These are phyloP conservation scores for Brienomyrus longianalis DNA, from an alignment of 2,113 vertebrate genomes.

Conservation along the genomic window DNA sequence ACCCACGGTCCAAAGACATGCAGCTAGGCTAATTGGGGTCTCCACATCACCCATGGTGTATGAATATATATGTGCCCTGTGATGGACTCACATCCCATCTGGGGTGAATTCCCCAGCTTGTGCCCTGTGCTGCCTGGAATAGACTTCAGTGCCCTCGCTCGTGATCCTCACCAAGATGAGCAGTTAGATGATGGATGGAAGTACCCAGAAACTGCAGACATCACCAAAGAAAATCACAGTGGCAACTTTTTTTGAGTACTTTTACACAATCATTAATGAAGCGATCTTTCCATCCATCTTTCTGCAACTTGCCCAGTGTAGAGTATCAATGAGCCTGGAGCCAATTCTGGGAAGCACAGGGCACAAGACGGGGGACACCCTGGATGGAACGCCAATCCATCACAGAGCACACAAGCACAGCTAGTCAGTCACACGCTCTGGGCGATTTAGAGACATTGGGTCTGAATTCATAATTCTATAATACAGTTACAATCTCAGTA, in stretches of 20 bases:
- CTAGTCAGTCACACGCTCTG: not conserved
- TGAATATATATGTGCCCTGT: not conserved
- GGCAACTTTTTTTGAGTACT: not conserved
- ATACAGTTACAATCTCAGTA: not conserved
- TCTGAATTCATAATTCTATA: not conserved
- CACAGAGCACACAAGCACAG: not conserved
- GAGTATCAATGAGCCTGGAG: not conserved
- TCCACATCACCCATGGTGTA: not conserved
- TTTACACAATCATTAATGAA: conserved; percentile 3
- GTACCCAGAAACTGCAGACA: not conserved
- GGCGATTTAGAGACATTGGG: not conserved
- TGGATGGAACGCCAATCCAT: not conserved
- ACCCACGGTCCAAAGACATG: not conserved
- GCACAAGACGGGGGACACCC: not conserved
- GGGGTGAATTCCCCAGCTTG: not conserved
- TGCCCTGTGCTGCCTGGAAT: not conserved
- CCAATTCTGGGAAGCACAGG: not conserved
- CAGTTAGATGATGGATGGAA: not conserved
- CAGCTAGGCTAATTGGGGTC: not conserved
- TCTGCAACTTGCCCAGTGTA: not conserved
- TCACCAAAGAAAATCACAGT: not conserved
- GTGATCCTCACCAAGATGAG: not conserved
- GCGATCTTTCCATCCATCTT: not conserved
- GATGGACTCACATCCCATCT: not conserved
- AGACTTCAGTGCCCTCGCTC: not conserved